Evolutionary conservation across 1,140 invertebrate genomes (phyloP).

Genomic region (Aplysia californica): DNA sequence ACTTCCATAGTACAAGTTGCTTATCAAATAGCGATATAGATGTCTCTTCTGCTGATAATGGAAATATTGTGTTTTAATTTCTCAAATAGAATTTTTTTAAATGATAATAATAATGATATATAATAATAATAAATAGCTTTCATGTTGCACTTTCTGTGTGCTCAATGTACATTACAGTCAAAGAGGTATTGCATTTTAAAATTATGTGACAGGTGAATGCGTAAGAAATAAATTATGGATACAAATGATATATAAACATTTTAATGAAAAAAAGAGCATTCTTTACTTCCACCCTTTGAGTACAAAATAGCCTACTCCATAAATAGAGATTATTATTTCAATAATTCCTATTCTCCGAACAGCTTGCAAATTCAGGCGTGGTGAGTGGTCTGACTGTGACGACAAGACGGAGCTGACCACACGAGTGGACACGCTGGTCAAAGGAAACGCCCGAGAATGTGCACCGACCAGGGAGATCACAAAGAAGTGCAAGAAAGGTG

Average conservation of each 20-base stretch:
- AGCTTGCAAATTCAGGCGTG: constrained; percentile 49
- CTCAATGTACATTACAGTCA: too few relatives aligned
- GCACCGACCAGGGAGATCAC: constrained; percentile 34
- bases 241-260: background rate
- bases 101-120: too few relatives aligned
- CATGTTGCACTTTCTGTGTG: too few relatives aligned
- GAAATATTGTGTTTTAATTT: too few relatives aligned
- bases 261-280: too few relatives aligned
- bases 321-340: background rate
- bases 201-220: background rate
- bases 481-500: constrained; percentile 41
- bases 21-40: too few relatives aligned
- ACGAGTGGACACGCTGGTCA: constrained; percentile 40
- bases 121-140: too few relatives aligned
- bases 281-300: background rate
- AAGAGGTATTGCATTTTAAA: background rate
- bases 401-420: constrained; percentile 32
- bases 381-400: constrained; percentile 47
- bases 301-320: background rate
- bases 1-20: too few relatives aligned
- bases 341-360: background rate
- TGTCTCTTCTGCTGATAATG: too few relatives aligned
- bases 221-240: background rate
- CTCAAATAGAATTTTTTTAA: too few relatives aligned
- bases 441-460: constrained; percentile 39